Conservation (phyloP, 30 jellyfish, hydroid and myxozoan species). For the Pseudorhiza aurosa region DNA sequence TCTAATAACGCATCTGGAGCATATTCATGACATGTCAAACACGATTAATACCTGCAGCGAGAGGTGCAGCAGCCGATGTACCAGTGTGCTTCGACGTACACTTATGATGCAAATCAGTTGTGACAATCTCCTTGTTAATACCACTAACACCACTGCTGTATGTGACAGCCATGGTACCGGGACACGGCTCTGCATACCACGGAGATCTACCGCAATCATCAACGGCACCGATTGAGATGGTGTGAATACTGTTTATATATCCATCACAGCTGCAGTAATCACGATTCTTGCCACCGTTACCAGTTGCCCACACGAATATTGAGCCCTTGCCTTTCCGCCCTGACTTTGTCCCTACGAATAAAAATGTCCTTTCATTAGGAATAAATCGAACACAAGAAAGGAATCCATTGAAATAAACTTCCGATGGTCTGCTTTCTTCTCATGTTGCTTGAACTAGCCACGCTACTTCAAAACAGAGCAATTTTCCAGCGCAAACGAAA, state of each 20-base stretch:
- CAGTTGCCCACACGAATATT: conserved; percentile 99
- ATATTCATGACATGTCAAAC: too few species aligned
- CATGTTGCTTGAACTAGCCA: too few species aligned
- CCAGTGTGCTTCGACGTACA: conserved; percentile 95
- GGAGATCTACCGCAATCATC: conserved; percentile 98
- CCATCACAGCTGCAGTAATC: conserved; percentile 99
- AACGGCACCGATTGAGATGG: conserved; percentile 98
- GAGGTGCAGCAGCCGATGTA: conserved; percentile 99
- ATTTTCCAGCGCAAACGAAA: too few species aligned
- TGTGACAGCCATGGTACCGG: conserved; percentile 98
- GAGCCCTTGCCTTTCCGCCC: conserved; percentile 97
- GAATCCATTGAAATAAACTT: too few species aligned
- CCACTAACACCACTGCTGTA: conserved; percentile 96
- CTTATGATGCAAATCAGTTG: conserved; percentile 88
- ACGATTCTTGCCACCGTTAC: conserved; percentile 91
- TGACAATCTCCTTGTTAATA: conserved; percentile 82
- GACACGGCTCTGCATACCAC: conserved; percentile 99
- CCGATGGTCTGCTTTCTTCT: too few species aligned
- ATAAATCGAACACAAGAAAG: too few species aligned
- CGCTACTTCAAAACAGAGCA: too few species aligned
- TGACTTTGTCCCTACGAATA: conserved; percentile 59
- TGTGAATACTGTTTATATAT: conserved; percentile 87
- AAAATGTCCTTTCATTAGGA: background rate
- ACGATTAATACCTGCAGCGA: conserved; percentile 98
- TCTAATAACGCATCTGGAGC: too few species aligned